Conservation (phyloP, 2,797 vertebrate genomes). For the Australoheros facetus region DNA sequence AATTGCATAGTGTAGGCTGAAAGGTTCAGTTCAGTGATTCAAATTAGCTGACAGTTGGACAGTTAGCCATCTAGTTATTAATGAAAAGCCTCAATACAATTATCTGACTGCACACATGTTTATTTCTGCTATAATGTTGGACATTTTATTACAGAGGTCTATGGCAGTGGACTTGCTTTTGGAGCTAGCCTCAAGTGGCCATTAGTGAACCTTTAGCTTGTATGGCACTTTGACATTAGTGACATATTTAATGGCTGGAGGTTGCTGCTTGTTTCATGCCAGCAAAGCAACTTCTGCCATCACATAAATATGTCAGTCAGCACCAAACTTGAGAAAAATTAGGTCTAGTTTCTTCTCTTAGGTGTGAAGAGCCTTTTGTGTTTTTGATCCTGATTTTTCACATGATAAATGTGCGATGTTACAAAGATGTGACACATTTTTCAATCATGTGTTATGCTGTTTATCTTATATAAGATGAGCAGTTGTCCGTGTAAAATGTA, state of each 20-base stretch:
- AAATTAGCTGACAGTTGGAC: neutral
- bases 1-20: neutral
- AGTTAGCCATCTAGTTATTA: neutral
- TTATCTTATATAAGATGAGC: neutral
- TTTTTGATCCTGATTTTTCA: neutral
- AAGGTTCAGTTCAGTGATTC: neutral
- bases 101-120: neutral
- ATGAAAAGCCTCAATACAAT: neutral
- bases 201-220: neutral
- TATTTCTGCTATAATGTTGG: neutral
- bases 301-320: neutral
- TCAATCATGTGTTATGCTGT: neutral
- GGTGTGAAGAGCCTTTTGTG: neutral
- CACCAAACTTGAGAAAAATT: neutral
- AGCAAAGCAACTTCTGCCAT: neutral
- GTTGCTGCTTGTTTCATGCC: neutral
- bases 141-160: neutral
- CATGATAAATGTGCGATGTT: neutral
- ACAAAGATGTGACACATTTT: neutral
- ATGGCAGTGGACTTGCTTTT: neutral
- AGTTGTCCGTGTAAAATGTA: conserved; percentile 22
- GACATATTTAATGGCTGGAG: neutral
- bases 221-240: neutral
- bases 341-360: neutral
- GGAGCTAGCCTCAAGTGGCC: neutral